Conservation (phyloP, 2,113 vertebrate species). For the Caracal caracal region DNA sequence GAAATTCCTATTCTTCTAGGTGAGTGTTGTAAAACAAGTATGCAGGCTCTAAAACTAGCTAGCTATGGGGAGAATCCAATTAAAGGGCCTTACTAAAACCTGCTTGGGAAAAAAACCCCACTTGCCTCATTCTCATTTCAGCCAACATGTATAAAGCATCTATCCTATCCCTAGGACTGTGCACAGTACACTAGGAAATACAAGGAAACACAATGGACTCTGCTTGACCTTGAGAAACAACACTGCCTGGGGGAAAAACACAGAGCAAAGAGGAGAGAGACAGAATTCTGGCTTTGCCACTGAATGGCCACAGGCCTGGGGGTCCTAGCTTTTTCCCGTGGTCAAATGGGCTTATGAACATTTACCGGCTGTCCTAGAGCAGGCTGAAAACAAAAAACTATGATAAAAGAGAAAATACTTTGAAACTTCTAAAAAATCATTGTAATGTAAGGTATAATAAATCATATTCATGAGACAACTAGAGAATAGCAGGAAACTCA, state of each 20-base stretch:
- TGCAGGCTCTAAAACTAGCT: neutral
- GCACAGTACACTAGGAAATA: neutral
- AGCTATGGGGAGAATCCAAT: neutral
- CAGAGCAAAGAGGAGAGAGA: neutral
- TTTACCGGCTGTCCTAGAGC: neutral
- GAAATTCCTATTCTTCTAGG: neutral
- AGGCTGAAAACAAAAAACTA: neutral
- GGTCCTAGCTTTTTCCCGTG: neutral
- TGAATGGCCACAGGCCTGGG: neutral
- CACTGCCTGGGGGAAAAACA: neutral
- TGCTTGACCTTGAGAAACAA: constrained; percentile 41
- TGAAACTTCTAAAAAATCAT: neutral
- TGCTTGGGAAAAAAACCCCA: neutral
- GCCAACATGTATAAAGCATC: neutral
- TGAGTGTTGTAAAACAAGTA: constrained; percentile 11
- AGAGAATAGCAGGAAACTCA: neutral
- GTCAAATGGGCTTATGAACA: neutral
- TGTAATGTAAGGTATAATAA: neutral
- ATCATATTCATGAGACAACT: neutral
- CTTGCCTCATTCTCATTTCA: constrained; percentile 3
- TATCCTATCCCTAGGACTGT: neutral
- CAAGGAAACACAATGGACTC: constrained; percentile 9
- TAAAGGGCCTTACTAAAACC: constrained; percentile 1
- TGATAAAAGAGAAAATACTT: neutral
- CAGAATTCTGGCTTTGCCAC: neutral